Percentiles rank a stretch among this genome's conserved stretches.
phyloP scores from a whole-genome alignment of 2,888 invertebrate species.

The Erebia ligea region DNA sequence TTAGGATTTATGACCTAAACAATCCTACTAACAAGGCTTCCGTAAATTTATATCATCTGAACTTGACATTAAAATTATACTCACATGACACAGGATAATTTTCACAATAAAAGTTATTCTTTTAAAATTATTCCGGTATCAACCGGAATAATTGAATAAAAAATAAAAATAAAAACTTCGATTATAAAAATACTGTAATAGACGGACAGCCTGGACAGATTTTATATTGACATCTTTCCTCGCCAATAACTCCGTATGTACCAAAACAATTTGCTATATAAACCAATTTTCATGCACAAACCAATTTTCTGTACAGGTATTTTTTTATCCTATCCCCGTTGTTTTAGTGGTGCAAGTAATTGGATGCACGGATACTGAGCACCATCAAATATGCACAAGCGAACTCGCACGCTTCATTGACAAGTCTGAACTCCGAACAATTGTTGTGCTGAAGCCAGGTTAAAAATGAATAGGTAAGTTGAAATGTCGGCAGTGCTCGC shows the following conservation, averaged over 20 bases:
- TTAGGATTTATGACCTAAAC: no score
- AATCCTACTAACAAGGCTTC: no score
- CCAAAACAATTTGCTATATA: not conserved
- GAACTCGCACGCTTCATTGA: constrained; percentile 45
- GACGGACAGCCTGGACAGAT: not conserved
- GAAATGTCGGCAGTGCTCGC: constrained; percentile 41
- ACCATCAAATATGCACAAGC: constrained; percentile 48
- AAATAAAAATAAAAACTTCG: no score
- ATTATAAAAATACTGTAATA: no score
- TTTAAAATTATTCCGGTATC: no score
- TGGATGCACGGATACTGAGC: constrained; percentile 45
- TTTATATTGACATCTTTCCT: not conserved
- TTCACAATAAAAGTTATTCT: no score
- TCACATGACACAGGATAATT: no score
- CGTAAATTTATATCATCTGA: no score
- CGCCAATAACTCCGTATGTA: not conserved
- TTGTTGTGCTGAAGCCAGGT: constrained; percentile 48
- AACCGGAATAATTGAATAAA: no score
- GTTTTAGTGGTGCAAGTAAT: constrained; percentile 45
- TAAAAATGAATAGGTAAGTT: constrained; percentile 46
- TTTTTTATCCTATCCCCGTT: constrained; percentile 27
- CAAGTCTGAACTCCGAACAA: constrained; percentile 49
- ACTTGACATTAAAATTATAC: no score
- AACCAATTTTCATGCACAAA: constrained; percentile 3
- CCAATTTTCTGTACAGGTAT: not conserved